A percentile compares a stretch with the other conserved stretches of the same genome.
Conservation (phyloP, 1,140 invertebrate genomes). For the Drosophila pectinifera region DNA sequence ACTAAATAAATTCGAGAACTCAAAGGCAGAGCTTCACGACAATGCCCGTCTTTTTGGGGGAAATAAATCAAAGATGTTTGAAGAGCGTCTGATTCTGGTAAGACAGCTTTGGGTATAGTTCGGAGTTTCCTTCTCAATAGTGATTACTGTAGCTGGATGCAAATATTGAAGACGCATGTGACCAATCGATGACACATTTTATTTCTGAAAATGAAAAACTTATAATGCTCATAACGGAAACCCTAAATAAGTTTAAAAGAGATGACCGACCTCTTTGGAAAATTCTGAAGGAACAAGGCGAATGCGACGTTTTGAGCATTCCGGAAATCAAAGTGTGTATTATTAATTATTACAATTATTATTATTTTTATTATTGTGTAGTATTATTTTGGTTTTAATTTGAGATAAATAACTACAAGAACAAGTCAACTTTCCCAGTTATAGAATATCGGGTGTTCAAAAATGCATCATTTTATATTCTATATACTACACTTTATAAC, state of each 20-base stretch:
- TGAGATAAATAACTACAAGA: background rate
- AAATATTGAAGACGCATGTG: slow-evolving; percentile 67
- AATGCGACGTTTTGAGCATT: slow-evolving; percentile 78
- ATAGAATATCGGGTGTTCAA: background rate
- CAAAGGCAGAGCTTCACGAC: slow-evolving; percentile 68
- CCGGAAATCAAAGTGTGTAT: slow-evolving; percentile 55
- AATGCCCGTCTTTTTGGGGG: slow-evolving; percentile 61
- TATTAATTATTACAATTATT: too few species aligned
- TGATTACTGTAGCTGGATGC: slow-evolving; percentile 51
- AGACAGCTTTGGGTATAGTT: background rate
- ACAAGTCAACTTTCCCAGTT: too few species aligned
- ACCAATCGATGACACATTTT: slow-evolving; percentile 64
- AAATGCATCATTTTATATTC: background rate
- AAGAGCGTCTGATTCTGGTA: slow-evolving; percentile 66
- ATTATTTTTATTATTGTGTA: too few species aligned
- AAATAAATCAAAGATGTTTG: slow-evolving; percentile 62
- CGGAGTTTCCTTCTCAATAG: background rate
- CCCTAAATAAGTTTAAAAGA: slow-evolving; percentile 12
- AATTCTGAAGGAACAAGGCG: slow-evolving; percentile 58
- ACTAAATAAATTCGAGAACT: slow-evolving; percentile 69
- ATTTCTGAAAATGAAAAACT: slow-evolving; percentile 52
- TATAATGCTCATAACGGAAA: slow-evolving; percentile 32
- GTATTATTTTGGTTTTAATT: background rate
- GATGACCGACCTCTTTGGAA: slow-evolving; percentile 74
- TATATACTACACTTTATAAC: too few species aligned